Evolutionary conservation across 2,888 invertebrate genomes (phyloP), one percentile per base, ranked within the genome.

Genomic region (Thecophora atra): DNA sequence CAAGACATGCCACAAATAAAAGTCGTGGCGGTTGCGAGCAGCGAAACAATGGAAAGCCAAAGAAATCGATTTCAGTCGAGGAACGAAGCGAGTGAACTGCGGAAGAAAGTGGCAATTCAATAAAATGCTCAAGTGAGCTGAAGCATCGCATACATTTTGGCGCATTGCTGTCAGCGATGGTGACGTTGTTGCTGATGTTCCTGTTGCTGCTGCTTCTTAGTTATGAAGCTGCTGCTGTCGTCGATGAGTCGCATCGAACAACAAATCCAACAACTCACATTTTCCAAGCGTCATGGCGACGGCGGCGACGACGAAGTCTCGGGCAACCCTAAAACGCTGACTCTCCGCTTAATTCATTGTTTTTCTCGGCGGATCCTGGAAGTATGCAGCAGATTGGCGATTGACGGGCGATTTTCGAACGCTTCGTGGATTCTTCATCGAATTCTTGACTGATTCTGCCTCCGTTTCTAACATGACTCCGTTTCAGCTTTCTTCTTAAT

Each of bases 71-170:
- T 58, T 44, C 60, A 58, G 60, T 58, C 28, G 24, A 24, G 66
- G 28, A 54, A 51, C 42, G 60, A 62, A 54, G 66, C 51, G 66
- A 79, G 80, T 80, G 80, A 65, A 58, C 70, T 81, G 78, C 81
- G 82, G 82, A 83, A 82, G 82, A 83, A 83, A 81, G 83, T 82
- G 82, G 80, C 81, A 83, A 83, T 83, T 83, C 82, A 82, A 82
- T 83, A 83, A 83, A 83, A 83, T 79, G 82, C 81, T 83, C 80
- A 81, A 83, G 80, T 81, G 79, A 78, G 78, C 80, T 78, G 78
- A 79, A 73, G 72, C 44, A 71, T 67, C 77, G 80, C 77, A 79
- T 79, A 78, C 77, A 78, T 80, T 80, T 81, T 79, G 81, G 80
- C 74, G 70, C 70, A 70, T 60, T 60, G 51, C 30, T 54, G 26